A percentile compares a stretch with the other conserved stretches of the same genome.
phyloP scores from a whole-genome alignment of 2,113 vertebrate genomes.

The Notarius quadriscutis region DNA sequence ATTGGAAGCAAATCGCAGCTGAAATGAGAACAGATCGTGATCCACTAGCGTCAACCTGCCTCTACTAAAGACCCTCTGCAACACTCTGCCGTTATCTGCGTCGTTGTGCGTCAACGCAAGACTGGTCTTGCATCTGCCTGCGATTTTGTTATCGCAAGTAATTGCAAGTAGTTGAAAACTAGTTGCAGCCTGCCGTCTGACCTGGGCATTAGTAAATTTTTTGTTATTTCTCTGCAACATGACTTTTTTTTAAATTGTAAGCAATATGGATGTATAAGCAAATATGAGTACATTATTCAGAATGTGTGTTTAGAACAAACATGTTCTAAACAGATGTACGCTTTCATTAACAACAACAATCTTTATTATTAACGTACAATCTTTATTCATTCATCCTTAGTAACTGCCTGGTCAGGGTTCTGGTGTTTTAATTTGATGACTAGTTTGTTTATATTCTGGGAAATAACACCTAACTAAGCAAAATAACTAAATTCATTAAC shows the following conservation, averaged over 20 bases:
- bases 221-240: not conserved
- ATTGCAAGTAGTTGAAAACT: no score
- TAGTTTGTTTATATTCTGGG: not conserved
- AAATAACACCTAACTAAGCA: not conserved
- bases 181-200: no score
- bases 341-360: not conserved
- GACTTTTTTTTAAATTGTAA: not conserved
- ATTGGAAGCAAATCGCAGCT: no score
- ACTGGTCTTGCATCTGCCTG: no score
- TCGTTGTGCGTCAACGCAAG: no score
- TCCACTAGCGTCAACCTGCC: no score
- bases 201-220: no score
- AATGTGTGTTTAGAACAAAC: not conserved
- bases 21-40: no score
- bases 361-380: not conserved
- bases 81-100: no score
- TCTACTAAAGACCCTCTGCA: no score
- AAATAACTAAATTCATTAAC: not conserved
- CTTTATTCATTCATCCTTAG: not conserved
- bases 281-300: not conserved
- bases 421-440: not conserved
- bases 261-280: not conserved
- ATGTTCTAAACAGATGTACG: no score
- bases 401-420: not conserved
- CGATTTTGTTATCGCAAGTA: no score